Base-by-base conservation (phyloP, 2,113 vertebrate species). In the Poicephalus gulielmi region DNA sequence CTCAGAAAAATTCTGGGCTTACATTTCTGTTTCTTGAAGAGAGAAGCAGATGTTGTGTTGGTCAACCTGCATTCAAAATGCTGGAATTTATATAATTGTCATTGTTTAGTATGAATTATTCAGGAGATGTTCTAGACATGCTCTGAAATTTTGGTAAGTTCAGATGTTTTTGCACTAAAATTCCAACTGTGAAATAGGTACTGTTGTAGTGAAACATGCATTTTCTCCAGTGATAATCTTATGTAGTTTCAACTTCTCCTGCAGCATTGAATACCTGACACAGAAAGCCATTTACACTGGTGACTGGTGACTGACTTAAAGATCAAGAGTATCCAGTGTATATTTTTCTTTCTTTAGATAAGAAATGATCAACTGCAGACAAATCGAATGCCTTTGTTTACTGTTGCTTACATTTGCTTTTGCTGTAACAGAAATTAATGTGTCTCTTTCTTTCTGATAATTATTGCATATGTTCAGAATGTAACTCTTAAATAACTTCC, bases 401-500 rank as follows among this genome's bases (percentile, higher is more conserved):
- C 35, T 52, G n/a, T n/a, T 84, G 31, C 44, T 82, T 4, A 27
- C 3, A 7, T 82, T 90, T 86, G 49, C 31, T 86, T 91, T 86
- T 71, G 39, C 24, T 60, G 30, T 55, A 92, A 93, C 25, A 20
- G 31, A 93, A 94, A 85, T 90, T 82, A 92, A 92, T 85, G 6
- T 33, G 24, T 91, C 84, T 53, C 27, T 84, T 92, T 96, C 20
- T 33, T 83, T 88, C 75, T 74, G 25, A 50, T 79, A 88, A 93
- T 92, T 93, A 90, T 80, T 68, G 28, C 53, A 37, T 71, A 89
- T 88, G 83, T 88, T 96, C 68, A 91, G n/a, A 78, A 67, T 44
- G 60, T 85, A 89, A 90, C 28, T 41, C 62, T 80, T 88, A 67
- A 95, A 92, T 90, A 83, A 86, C n/a, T 82, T 83, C 46, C 57